These are phyloP conservation scores for Catocala fraxini DNA, from an alignment of 2,888 invertebrate genomes.

Conservation along the genomic window DNA sequence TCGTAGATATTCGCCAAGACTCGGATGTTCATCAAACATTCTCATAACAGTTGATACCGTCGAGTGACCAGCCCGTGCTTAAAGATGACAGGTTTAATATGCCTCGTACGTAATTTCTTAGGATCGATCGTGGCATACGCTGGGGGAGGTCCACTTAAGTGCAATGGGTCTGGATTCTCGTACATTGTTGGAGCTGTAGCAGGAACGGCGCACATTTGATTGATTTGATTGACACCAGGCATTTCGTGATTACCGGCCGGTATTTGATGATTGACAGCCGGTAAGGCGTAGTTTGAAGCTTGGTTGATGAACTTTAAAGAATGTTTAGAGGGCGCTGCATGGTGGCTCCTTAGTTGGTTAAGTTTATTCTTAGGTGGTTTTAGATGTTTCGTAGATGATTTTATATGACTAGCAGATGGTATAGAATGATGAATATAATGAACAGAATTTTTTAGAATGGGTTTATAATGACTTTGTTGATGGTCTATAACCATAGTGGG, in stretches of 20 bases:
- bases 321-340: constrained; percentile 23
- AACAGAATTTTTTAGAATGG: constrained; percentile 5
- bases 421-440: constrained; percentile 34
- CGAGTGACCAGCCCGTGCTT: constrained; percentile 32
- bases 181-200: constrained; percentile 34
- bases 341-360: constrained; percentile 34
- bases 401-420: constrained; percentile 22
- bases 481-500: constrained; percentile 38
- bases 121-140: constrained; percentile 67
- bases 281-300: constrained; percentile 36
- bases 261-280: constrained; percentile 16
- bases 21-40: not conserved
- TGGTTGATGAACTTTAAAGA: constrained; percentile 32
- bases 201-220: constrained; percentile 33
- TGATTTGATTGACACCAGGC: not conserved
- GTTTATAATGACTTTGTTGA: not conserved
- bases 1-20: too few relatives aligned
- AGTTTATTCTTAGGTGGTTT: constrained; percentile 40
- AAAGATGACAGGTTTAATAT: constrained; percentile 59
- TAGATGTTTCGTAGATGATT: constrained; percentile 40
- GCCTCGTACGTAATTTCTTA: constrained; percentile 55
- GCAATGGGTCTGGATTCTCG: constrained; percentile 28
- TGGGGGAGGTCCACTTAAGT: constrained; percentile 39
- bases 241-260: not conserved
- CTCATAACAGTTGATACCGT: constrained; percentile 40